Base-by-base conservation (phyloP, 2,888 invertebrate genomes). In the Boloria euphrosyne region DNA sequence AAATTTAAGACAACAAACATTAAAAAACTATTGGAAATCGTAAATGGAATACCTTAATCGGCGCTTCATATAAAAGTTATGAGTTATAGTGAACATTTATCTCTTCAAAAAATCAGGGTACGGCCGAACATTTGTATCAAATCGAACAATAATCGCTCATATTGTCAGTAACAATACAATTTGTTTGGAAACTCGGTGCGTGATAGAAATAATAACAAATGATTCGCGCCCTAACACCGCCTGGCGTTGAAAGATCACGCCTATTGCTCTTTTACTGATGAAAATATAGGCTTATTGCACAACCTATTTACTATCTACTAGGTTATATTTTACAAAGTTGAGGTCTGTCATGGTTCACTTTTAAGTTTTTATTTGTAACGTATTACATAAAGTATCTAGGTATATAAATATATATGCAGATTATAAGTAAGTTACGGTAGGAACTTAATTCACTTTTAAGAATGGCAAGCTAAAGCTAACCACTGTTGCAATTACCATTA, bases 191-290 rank as follows among this genome's bases (percentile, higher is more conserved):
- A 89, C 85, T 89, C 86, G 85, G 86, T 87, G 87, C 91, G 90
- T 90, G 91, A 88, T 84, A 85, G 86, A 90, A 91, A 91, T 92
- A 91, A 90, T 91, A 92, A 92, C 89, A 92, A 92, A 92, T 91
- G 91, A 90, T 90, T 89, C 89, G 84, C 87, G 84, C 90, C 91
- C 90, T 89, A 88, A 90, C 91, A 80, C 91, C 90, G 89, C 82
- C 88, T 91, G 91, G 90, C 90, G 89, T 89, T 91, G 91, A 92
- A 89, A 90, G 91, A 91, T 91, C 91, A 89, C 90, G 91, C 90
- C 90, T 90, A 87, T 89, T 88, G 85, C 89, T 87, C 84, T 85
- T 80, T 79, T 84, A 79, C 79, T 89, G 88, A 90, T 90, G 89
- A 90, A 91, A 91, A 90, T 90, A 80, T 67, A 73, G 51, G 63